phyloP scores from a whole-genome alignment of 2,888 invertebrate genomes.

The Scelioninae gen. 1 region DNA sequence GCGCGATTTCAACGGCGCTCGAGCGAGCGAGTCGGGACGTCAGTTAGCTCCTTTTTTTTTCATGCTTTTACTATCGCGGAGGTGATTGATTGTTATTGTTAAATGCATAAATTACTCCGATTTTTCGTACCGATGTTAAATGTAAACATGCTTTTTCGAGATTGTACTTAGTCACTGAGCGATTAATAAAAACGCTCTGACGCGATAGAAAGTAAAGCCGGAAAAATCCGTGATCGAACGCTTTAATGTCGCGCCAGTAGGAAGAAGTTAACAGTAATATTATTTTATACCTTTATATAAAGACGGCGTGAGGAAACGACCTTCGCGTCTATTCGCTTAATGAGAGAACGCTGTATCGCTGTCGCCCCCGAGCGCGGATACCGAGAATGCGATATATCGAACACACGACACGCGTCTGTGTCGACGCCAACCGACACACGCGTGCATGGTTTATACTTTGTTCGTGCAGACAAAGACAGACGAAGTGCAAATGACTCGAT shows the following conservation, averaged over 20 bases:
- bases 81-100: conserved; percentile 1
- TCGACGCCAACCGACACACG: conserved; percentile 26
- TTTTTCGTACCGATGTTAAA: conserved; percentile 3
- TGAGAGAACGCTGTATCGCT: conserved; percentile 46
- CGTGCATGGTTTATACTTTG: background rate
- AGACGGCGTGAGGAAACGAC: conserved; percentile 48
- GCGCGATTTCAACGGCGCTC: conserved; percentile 19
- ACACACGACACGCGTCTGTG: conserved; percentile 58
- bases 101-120: background rate
- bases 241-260: conserved; percentile 13
- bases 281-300: conserved; percentile 39
- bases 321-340: conserved; percentile 51
- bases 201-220: conserved; percentile 26
- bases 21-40: too few relatives aligned
- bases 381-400: conserved; percentile 59
- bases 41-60: too few relatives aligned
- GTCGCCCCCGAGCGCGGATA: conserved; percentile 39
- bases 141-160: too few relatives aligned
- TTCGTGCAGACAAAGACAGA: conserved; percentile 27
- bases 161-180: conserved; percentile 2
- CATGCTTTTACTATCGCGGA: background rate
- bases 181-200: conserved; percentile 7
- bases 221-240: conserved; percentile 17
- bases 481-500: conserved; percentile 52
- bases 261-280: conserved; percentile 46